phyloP scores from a whole-genome alignment of 2,113 vertebrate species.

The Scomber scombrus region DNA sequence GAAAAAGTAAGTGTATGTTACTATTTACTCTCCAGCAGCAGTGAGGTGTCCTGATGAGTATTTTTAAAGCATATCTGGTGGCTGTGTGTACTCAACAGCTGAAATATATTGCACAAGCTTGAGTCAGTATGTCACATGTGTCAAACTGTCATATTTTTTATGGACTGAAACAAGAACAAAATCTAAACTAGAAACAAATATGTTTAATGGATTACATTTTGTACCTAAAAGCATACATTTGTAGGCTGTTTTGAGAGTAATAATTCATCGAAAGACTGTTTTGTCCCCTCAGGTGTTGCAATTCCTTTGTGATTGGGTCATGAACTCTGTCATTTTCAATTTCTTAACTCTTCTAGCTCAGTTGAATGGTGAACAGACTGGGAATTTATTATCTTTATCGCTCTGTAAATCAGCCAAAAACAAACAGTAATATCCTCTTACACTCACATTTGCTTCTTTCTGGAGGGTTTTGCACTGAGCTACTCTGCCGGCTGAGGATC shows the following conservation, averaged over 20 bases:
- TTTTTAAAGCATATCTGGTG: constrained; percentile 18
- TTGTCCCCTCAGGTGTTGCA: constrained; percentile 34
- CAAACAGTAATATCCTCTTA: constrained; percentile 57
- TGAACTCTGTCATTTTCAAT: constrained; percentile 44
- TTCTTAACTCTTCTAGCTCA: background rate
- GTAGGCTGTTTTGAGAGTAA: background rate
- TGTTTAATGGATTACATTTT: background rate
- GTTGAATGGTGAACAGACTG: constrained; percentile 21
- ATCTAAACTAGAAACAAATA: constrained; percentile 3
- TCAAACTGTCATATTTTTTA: constrained; percentile 6
- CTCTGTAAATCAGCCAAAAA: constrained; percentile 55
- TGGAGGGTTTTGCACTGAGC: constrained; percentile 39
- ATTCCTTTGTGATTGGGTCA: constrained; percentile 42
- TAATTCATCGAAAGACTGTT: background rate
- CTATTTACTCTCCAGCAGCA: background rate
- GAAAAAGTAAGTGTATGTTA: background rate
- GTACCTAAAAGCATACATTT: background rate
- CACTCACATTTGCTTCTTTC: constrained; percentile 32
- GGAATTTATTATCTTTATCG: constrained; percentile 48
- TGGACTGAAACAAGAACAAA: background rate
- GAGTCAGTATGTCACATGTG: constrained; percentile 16
- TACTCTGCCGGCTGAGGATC: constrained; percentile 22
- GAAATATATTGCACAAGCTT: constrained; percentile 40
- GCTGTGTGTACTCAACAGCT: background rate
- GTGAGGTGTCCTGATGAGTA: background rate